These are phyloP conservation scores for Rynchops niger DNA, from an alignment of 2,113 vertebrate species.

Conservation along the genomic window DNA sequence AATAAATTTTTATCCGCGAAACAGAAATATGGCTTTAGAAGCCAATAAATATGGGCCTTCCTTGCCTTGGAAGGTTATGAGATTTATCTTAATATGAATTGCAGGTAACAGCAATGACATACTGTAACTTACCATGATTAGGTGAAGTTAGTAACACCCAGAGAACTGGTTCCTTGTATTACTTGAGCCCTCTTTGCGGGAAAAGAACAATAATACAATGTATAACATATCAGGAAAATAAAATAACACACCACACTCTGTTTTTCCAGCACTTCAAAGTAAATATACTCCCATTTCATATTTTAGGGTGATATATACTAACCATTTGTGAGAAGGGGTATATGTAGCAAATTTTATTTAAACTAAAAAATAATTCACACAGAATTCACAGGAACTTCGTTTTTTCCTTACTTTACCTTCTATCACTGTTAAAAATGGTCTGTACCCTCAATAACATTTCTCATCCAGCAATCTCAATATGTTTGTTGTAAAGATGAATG, in stretches of 20 bases:
- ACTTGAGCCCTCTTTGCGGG: background rate
- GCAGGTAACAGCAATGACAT: slow-evolving; percentile 4
- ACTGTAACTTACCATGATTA: slow-evolving; percentile 33
- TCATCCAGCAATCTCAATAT: slow-evolving; percentile 38
- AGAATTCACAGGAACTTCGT: background rate
- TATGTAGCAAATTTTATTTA: slow-evolving; percentile 6
- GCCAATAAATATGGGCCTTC: slow-evolving; percentile 17
- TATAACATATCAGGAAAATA: background rate
- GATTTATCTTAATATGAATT: slow-evolving; percentile 37
- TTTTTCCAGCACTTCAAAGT: background rate
- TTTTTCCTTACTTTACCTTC: background rate
- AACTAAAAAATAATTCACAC: slow-evolving; percentile 5
- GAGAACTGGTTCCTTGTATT: background rate
- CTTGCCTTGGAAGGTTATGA: background rate
- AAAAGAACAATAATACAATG: background rate
- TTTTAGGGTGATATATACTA: background rate
- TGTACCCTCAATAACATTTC: slow-evolving; percentile 7
- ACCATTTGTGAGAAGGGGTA: background rate
- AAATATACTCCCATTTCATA: background rate
- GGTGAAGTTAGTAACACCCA: background rate
- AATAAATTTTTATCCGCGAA: slow-evolving; percentile 54
- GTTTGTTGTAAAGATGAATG: slow-evolving; percentile 68
- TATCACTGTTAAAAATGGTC: slow-evolving; percentile 40
- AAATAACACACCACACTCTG: background rate
- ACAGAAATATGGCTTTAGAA: slow-evolving; percentile 37